Conservation (phyloP, 1,140 invertebrate genomes). For the Drosophila ohnishii region DNA sequence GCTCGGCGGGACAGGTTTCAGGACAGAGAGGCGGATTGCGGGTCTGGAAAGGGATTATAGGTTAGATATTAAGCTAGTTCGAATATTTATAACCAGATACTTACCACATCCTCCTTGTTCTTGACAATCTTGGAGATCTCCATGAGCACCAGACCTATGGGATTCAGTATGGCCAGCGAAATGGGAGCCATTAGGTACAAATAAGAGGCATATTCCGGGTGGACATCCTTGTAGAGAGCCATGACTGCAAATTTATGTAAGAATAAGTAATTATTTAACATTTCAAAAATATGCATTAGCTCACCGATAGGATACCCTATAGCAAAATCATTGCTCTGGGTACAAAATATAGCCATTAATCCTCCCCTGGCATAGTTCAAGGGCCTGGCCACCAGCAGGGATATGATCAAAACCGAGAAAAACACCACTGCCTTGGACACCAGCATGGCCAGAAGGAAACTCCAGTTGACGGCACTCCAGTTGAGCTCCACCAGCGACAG, state of each 20-base stretch:
- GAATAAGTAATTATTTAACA: too few relatives aligned
- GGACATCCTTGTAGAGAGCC: slow-evolving; percentile 89
- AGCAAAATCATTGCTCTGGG: slow-evolving; percentile 99
- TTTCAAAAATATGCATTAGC: slow-evolving; percentile 43
- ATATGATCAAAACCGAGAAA: slow-evolving; percentile 90
- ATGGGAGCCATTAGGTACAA: slow-evolving; percentile 97
- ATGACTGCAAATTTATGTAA: slow-evolving; percentile 84
- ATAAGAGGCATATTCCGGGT: slow-evolving; percentile 95
- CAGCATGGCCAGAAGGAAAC: slow-evolving; percentile 92
- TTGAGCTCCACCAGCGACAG: slow-evolving; percentile 93
- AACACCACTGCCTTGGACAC: slow-evolving; percentile 95
- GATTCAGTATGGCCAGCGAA: slow-evolving; percentile 95
- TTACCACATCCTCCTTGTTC: slow-evolving; percentile 69
- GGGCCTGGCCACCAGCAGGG: slow-evolving; percentile 90
- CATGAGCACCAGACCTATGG: slow-evolving; percentile 94
- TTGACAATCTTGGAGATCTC: slow-evolving; percentile 89
- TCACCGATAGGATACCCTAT: slow-evolving; percentile 97
- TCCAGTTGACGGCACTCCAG: slow-evolving; percentile 94
- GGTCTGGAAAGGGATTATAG: slow-evolving; percentile 12
- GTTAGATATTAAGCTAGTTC: not conserved
- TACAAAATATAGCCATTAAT: slow-evolving; percentile 96
- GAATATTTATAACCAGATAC: not conserved
- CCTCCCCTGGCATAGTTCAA: slow-evolving; percentile 93
- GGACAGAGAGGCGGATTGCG: slow-evolving; percentile 72
- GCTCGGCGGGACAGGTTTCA: slow-evolving; percentile 76